phyloP scores from a whole-genome alignment of 2,113 vertebrate genomes.

The Protobothrops mucrosquamatus region DNA sequence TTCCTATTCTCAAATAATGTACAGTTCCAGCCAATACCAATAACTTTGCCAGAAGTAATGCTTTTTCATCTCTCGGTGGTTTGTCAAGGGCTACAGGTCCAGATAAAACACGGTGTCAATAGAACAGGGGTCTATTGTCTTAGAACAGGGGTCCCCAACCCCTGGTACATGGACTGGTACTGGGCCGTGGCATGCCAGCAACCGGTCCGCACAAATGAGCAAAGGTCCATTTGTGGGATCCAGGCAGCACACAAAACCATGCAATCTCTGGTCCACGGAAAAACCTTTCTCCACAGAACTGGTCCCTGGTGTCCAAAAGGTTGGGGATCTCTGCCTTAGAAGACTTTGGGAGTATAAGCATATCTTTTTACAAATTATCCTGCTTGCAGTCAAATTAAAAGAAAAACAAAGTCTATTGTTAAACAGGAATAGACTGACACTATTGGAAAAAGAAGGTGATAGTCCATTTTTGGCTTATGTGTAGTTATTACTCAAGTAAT shows the following conservation, averaged over 20 bases:
- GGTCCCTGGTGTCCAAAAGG: no score
- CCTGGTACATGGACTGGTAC: no score
- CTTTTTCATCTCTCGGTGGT: not conserved
- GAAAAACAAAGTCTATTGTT: not conserved
- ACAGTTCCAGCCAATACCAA: not conserved
- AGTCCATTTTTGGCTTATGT: not conserved
- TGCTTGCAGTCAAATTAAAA: not conserved
- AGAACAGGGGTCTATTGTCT: not conserved
- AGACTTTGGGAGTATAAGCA: slow-evolving; percentile 3
- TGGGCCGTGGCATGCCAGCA: no score
- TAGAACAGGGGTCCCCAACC: not conserved
- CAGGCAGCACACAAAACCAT: no score
- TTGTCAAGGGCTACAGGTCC: not conserved
- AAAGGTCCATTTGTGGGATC: no score
- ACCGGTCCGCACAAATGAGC: no score
- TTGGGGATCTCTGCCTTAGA: not conserved
- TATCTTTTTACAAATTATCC: not conserved
- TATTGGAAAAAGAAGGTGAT: not conserved
- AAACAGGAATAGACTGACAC: not conserved
- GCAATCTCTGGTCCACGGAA: no score
- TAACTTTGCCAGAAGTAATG: not conserved
- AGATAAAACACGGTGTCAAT: not conserved
- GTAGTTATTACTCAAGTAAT: not conserved
- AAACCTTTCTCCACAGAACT: no score
- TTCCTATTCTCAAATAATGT: not conserved